These are phyloP conservation scores for Arrhamphus sclerolepis DNA, from an alignment of 2,797 vertebrate species.

Conservation along the genomic window DNA sequence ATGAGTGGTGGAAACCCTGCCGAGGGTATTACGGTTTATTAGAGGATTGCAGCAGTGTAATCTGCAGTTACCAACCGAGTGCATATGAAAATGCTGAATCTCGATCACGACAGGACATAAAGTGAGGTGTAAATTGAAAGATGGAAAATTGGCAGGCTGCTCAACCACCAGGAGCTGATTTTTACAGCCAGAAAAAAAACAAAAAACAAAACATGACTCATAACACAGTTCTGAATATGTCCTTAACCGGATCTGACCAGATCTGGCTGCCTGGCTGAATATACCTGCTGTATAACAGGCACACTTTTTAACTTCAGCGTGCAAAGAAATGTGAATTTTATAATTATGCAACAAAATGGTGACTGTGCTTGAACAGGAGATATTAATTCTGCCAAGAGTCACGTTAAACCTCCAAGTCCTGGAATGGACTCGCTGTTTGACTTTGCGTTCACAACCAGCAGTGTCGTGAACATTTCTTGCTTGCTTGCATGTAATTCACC, in stretches of 20 bases:
- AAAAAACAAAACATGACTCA: conserved; percentile 28
- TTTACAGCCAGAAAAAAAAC: background rate
- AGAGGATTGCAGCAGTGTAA: background rate
- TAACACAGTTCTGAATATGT: conserved; percentile 14
- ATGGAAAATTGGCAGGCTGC: conserved; percentile 16
- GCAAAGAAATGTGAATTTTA: background rate
- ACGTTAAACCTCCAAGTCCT: background rate
- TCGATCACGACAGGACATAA: background rate
- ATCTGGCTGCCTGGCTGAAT: conserved; percentile 31
- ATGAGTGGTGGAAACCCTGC: conserved; percentile 6
- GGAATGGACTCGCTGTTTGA: too few relatives aligned
- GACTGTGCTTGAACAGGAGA: background rate
- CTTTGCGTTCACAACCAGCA: too few relatives aligned
- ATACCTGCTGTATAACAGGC: conserved; percentile 39
- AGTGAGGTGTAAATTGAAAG: background rate
- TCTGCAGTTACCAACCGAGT: background rate
- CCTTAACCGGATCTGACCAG: conserved; percentile 41
- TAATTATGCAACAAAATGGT: background rate
- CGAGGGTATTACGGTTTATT: background rate
- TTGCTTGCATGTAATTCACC: too few relatives aligned
- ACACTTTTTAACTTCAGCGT: conserved; percentile 3
- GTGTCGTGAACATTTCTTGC: too few relatives aligned
- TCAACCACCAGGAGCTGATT: conserved; percentile 3
- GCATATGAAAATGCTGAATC: background rate
- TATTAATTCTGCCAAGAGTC: conserved; percentile 1